Evolutionary conservation across 1,140 invertebrate genomes (phyloP).

Genomic region (Apis laboriosa): DNA sequence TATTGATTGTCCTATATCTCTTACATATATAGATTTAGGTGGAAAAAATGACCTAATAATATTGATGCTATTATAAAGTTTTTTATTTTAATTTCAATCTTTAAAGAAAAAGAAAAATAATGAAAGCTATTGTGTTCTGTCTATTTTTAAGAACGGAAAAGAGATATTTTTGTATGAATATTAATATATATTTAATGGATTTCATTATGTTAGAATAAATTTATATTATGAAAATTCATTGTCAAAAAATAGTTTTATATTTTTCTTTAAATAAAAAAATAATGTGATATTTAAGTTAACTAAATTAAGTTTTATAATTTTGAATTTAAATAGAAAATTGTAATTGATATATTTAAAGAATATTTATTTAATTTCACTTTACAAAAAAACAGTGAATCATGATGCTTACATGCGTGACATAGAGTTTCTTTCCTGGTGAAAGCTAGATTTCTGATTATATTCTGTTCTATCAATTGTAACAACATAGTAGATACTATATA

Average conservation of each 20-base stretch:
- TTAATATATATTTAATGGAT: neutral
- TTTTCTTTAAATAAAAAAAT: conserved; percentile 6
- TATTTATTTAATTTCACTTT: conserved; percentile 38
- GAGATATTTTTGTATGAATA: neutral
- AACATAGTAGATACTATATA: conserved; percentile 47
- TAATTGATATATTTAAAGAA: conserved; percentile 20
- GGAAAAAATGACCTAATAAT: conserved; percentile 10
- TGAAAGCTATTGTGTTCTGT: neutral
- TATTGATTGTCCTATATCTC: too few species aligned
- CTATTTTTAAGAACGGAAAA: neutral
- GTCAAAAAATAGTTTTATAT: conserved; percentile 1
- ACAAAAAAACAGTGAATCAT: conserved; percentile 67
- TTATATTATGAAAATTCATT: neutral
- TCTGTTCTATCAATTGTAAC: conserved; percentile 69
- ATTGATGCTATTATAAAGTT: neutral
- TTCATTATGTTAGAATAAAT: neutral
- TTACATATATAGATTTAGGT: neutral
- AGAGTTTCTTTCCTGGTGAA: conserved; percentile 80
- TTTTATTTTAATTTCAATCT: neutral
- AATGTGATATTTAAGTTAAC: neutral
- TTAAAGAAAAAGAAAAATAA: neutral
- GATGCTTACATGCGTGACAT: conserved; percentile 74
- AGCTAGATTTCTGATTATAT: conserved; percentile 72
- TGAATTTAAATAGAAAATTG: neutral
- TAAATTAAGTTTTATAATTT: neutral